Base-by-base conservation (phyloP, 1,140 invertebrate species). In the Bombus huntii region DNA sequence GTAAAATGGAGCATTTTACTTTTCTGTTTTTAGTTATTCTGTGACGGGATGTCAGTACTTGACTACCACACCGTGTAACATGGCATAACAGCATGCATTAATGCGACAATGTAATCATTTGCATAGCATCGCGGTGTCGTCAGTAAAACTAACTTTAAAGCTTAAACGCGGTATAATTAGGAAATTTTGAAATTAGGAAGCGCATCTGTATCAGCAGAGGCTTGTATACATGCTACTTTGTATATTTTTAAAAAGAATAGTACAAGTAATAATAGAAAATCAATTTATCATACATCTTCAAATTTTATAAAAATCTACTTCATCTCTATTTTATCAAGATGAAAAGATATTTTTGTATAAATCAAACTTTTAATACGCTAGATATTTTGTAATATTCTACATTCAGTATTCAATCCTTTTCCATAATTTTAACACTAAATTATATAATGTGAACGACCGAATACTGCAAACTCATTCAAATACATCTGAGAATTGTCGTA, bases 41-140 rank as follows among this genome's bases (percentile, higher is more conserved):
- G 4, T 28, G 28, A 59, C 1, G 28, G 13, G 0, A 12, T 62
- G 28, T 62, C 3, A 62, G 59, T 62, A 62, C 47, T 53, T 53
- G 6, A 53, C 47, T 53, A 53, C 5, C 47, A 53, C 25, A 62
- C 22, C 25, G 3, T 62, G 28, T n/a, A 62, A 62, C 28, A 25
- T 28, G 9, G 57, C 3, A 12, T n/a, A 62, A 62, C 28, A 62
- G 59, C 12, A 53, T 18, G 18, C 47, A 62, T 62, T 62, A 62
- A 59, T 28, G 9, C 1, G 25, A 59, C 57, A 28, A 28, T 59
- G 57, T 59, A 28, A 62, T 74, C 13, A 31, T 74, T 74, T 47
- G 72, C 72, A 74, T 47, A 74, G 72, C n/a, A 22, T 74, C 15
- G n/a, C 72, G 22, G 15, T 74, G 72, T 44, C 72, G n/a, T 47